Percentiles rank a stretch among this genome's conserved stretches.
phyloP scores from a whole-genome alignment of 2,797 vertebrate genomes.

The Halcyon chelicuti region DNA sequence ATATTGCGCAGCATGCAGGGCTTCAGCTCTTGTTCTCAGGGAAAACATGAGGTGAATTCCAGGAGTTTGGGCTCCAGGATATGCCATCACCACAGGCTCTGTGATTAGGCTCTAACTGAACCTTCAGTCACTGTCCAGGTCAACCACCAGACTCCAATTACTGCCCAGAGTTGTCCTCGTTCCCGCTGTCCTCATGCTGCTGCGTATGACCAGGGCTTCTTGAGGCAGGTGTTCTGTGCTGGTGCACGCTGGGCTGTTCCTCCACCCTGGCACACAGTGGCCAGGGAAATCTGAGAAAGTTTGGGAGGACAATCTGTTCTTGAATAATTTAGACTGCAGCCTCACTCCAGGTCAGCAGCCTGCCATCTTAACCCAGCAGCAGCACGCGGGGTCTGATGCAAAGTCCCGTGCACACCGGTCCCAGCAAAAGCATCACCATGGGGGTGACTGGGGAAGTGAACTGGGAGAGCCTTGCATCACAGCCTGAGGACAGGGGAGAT shows the following conservation, averaged over 20 bases:
- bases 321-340: neutral
- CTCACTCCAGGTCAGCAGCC: neutral
- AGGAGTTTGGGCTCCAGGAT: neutral
- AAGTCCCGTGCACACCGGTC: neutral
- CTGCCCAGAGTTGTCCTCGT: neutral
- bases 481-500: neutral
- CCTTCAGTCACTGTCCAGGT: neutral
- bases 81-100: neutral
- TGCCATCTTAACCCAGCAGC: neutral
- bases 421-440: neutral
- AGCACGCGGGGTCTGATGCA: neutral
- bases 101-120: neutral
- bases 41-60: neutral
- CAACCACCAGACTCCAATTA: neutral
- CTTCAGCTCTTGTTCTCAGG: neutral
- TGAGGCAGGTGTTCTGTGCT: neutral
- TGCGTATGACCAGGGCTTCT: neutral
- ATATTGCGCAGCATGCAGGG: neutral
- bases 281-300: neutral
- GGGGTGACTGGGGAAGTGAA: rapidly evolving
- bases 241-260: neutral
- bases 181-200: neutral
- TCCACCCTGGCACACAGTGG: neutral
- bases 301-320: neutral
- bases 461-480: neutral